Base-by-base conservation (phyloP, 2,113 vertebrate genomes). In the Cebidichthys violaceus region DNA sequence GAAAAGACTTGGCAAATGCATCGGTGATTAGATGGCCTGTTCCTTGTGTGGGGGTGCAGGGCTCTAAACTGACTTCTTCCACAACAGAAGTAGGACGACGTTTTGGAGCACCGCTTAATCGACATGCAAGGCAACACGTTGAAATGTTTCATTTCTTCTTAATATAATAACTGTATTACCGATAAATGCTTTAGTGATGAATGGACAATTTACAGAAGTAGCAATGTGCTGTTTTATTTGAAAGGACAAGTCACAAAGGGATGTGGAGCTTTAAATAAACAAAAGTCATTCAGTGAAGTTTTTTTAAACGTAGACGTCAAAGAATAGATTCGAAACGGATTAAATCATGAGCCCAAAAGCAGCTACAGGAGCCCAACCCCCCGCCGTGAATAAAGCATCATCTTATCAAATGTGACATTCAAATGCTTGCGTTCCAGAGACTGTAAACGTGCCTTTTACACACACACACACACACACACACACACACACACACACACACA, bases 1-100 rank as follows among this genome's bases (percentile, higher is more conserved):
- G 27, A 75, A 73, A 70, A 69, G 17, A 60, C 52, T 67, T 8
- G 6, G 20, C 7, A n/a, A 52, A 75, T 37, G 22, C 37, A 64
- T 4, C 52, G 52, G 52, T 2, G 13, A 71, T 75, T 66, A 43
- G 50, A 79, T 54, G 7, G 9, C 33, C 27, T 45, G 54, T 29
- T 27, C 37, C 31, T 54, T 57, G 52, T 69, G 55, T 55, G 35
- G 29, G 20, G 15, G 24, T 2, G 54, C n/a, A 9, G 50, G 50
- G 52, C 52, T 57, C 4, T 4, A 18, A 4, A 18, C 1, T 3
- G 17, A 47, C 43, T 18, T 47, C 1, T 18, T 47, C 17, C 43
- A 15, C 45, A 47, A 47, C 45, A 18, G 45, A 47, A 47, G 45
- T 18, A 18, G 55, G 5, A 59, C 24, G 15, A 59, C 3, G 27